A percentile compares a stretch with the other conserved stretches of the same genome.
Evolutionary conservation across 92 coral and sea anemone genomes (phyloP).

Genomic region (Anthopleura xanthogrammica): DNA sequence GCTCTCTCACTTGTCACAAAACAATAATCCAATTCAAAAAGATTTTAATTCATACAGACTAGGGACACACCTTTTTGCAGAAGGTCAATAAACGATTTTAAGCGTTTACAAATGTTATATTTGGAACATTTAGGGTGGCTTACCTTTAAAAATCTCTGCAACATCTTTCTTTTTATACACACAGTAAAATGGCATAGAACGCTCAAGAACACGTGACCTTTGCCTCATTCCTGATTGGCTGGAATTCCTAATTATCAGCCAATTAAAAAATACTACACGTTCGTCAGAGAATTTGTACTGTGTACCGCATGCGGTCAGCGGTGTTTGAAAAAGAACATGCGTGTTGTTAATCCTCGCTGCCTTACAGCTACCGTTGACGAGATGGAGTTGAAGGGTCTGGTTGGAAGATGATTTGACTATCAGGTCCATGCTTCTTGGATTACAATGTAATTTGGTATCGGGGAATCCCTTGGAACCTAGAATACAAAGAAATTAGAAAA

Average conservation of each 20-base stretch:
- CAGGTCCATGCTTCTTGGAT: neutral
- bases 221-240: neutral
- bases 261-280: slow-evolving; percentile 44
- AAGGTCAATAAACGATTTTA: no score
- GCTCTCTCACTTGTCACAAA: no score
- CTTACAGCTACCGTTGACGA: slow-evolving; percentile 14
- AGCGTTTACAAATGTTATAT: no score
- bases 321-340: slow-evolving; percentile 43
- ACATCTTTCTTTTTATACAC: slow-evolving; percentile 14
- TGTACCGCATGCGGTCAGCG: slow-evolving; percentile 65
- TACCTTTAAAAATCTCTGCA: neutral
- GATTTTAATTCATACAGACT: no score
- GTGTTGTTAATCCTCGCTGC: slow-evolving; percentile 39
- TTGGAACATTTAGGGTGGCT: neutral
- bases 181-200: slow-evolving; percentile 20
- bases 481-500: neutral
- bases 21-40: no score
- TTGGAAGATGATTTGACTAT: neutral
- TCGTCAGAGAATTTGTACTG: slow-evolving; percentile 29
- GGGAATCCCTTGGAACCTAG: neutral
- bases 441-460: neutral
- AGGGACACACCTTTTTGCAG: no score
- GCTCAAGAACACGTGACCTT: neutral
- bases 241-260: slow-evolving; percentile 8
- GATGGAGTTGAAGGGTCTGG: neutral